These are phyloP conservation scores for Molorchus minor DNA, from an alignment of 2,888 invertebrate genomes.

Conservation along the genomic window DNA sequence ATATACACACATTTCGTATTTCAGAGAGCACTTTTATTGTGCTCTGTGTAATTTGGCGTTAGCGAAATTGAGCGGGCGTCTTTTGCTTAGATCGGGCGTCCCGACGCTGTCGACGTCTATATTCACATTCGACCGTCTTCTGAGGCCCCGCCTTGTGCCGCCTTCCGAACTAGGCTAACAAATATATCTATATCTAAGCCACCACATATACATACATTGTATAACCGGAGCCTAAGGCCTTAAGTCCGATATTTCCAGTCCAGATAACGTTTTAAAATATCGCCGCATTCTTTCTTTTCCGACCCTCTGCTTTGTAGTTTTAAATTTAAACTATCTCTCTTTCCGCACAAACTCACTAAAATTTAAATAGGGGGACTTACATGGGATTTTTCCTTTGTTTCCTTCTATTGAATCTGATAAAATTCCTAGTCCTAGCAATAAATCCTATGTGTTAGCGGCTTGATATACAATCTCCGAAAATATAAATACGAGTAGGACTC, in stretches of 20 bases:
- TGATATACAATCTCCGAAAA: conserved; percentile 39
- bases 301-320: conserved; percentile 52
- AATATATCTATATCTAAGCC: conserved; percentile 49
- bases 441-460: conserved; percentile 42
- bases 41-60: conserved; percentile 30
- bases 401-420: conserved; percentile 54
- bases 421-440: conserved; percentile 46
- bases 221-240: conserved; percentile 38
- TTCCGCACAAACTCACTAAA: conserved; percentile 53
- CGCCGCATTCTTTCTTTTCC: conserved; percentile 56
- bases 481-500: conserved; percentile 31
- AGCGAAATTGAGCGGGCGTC: conserved; percentile 41
- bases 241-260: conserved; percentile 53
- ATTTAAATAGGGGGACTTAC: conserved; percentile 51
- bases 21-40: conserved; percentile 5
- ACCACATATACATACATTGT: conserved; percentile 39
- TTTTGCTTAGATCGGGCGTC: conserved; percentile 42
- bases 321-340: conserved; percentile 54
- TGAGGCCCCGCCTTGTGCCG: conserved; percentile 60
- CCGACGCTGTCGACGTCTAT: conserved; percentile 48
- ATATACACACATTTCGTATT: neutral
- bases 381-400: conserved; percentile 52
- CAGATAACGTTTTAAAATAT: conserved; percentile 61
- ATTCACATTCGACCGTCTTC: conserved; percentile 54
- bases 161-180: conserved; percentile 58